These are phyloP conservation scores for Cherax quadricarinatus DNA, from an alignment of 1,140 invertebrate species.

Conservation along the genomic window DNA sequence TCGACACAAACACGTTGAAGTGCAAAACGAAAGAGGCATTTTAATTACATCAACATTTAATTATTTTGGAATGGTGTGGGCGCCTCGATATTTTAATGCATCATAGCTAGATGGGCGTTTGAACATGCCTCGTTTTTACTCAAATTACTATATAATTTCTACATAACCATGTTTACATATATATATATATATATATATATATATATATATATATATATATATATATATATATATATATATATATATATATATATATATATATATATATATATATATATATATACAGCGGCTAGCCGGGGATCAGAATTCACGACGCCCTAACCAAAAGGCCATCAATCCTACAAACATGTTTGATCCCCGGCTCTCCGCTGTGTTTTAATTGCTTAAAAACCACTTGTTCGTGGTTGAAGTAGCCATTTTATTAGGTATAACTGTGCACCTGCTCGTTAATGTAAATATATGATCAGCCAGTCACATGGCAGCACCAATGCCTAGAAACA, in stretches of 20 bases:
- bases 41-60: constrained; percentile 8
- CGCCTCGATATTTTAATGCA: background rate
- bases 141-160: background rate
- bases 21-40: background rate
- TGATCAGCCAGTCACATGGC: too few relatives aligned
- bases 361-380: too few relatives aligned
- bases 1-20: background rate
- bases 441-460: too few relatives aligned
- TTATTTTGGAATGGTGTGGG: background rate
- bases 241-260: background rate
- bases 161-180: background rate
- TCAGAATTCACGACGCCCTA: too few relatives aligned
- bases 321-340: too few relatives aligned
- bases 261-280: too few relatives aligned
- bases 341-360: too few relatives aligned
- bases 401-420: too few relatives aligned
- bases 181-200: constrained; percentile 8
- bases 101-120: background rate
- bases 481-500: too few relatives aligned
- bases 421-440: too few relatives aligned
- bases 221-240: constrained; percentile 6
- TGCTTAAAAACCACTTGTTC: too few relatives aligned
- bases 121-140: background rate
- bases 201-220: constrained; percentile 8
- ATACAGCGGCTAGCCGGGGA: too few relatives aligned